phyloP scores from a whole-genome alignment of 2,113 vertebrate genomes.

The Platycercus adscitus region DNA sequence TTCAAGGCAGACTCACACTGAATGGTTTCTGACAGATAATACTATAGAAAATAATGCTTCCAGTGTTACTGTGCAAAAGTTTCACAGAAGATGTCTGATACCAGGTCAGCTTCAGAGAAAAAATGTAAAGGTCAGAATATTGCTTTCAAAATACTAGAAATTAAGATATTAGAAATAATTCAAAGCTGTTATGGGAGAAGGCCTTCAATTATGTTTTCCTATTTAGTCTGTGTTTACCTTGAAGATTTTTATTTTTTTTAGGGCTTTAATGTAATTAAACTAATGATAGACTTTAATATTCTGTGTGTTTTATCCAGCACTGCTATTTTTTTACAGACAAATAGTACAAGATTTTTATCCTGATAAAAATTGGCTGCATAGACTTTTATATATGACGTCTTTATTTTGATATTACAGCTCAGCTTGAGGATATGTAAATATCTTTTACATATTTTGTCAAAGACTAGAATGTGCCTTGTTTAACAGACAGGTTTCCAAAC shows the following conservation, averaged over 20 bases:
- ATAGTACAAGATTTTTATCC: background rate
- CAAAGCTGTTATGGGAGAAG: background rate
- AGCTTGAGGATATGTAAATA: background rate
- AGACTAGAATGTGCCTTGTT: background rate
- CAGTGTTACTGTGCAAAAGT: background rate
- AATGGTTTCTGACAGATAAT: background rate
- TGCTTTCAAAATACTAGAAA: background rate
- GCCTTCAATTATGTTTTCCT: background rate
- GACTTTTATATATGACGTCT: background rate
- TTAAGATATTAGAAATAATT: background rate
- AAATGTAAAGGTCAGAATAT: background rate
- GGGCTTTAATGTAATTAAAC: background rate
- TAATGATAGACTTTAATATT: background rate
- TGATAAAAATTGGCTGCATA: background rate
- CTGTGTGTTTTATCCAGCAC: background rate
- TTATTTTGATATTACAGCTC: background rate
- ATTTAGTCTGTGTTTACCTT: background rate
- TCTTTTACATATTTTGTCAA: slow-evolving; percentile 17
- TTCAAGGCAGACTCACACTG: background rate
- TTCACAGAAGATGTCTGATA: background rate
- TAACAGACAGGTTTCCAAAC: background rate
- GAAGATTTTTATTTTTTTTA: background rate
- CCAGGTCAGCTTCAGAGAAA: background rate
- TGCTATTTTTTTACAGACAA: background rate
- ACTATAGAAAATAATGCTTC: background rate